Evolutionary conservation across 2,113 vertebrate genomes (phyloP), one percentile per base, ranked within the genome.

Genomic region (Actenoides hombroni): DNA sequence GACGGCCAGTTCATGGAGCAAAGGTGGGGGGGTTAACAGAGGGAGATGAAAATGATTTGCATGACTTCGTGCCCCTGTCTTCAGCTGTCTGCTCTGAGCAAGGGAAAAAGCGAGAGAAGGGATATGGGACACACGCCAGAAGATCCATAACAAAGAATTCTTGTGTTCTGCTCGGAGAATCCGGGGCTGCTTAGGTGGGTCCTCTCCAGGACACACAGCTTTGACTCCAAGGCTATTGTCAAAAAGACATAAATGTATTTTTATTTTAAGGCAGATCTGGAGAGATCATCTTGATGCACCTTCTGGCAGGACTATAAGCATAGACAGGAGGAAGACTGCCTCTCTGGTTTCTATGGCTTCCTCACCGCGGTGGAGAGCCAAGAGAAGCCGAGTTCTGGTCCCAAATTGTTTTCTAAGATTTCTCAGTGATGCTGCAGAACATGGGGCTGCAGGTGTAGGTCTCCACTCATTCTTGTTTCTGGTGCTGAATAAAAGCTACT

Each of bases 21-120:
- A 33, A 60, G 75, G 59, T 53, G 28, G 39, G 39, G 49, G 59
- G 33, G 49, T 51, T 92, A 53, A 28, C 31, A 18, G 65, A 13
- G 57, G 11, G 57, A 29, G 16, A 10, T 25, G 12, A 5, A 4
- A 46, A 28, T 11, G 20, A 83, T 78, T 63, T 10, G 51, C 5
- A 3, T 61, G 31, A 2, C 3, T 64, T 6, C 12, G 17, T 69
- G 67, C 9, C 39, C 24, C 23, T 24, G 13, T 37, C 82, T 35
- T 37, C 53, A 48, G 57, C 77, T 64, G 20, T 3, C 28, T 12
- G 0, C 53, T 51, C 2, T 2, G 1, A 13, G 24, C 1, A 44
- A 35, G 73, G 5, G 18, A 18, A 28, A 61, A 56, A n/a, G 16
- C 51, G 40, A 35, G 25, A 73, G 63, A 6, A 9, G 57, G 54